phyloP scores from a whole-genome alignment of 2,113 vertebrate genomes.

The Bothrops jararaca region DNA sequence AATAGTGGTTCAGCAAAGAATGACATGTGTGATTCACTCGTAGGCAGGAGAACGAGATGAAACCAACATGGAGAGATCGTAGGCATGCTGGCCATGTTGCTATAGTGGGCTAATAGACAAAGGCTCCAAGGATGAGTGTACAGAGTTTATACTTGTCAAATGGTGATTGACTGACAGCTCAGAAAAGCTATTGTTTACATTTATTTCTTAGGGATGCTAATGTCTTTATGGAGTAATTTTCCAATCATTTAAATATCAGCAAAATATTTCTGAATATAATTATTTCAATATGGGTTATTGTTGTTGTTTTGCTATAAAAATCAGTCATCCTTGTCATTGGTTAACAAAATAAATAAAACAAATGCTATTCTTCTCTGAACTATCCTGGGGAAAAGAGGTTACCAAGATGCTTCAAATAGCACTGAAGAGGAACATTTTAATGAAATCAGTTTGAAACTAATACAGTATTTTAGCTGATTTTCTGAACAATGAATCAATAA shows the following conservation, averaged over 20 bases:
- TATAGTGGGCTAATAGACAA: neutral
- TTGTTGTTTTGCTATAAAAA: slow-evolving; percentile 10
- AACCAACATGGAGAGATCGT: neutral
- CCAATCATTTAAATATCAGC: neutral
- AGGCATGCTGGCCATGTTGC: neutral
- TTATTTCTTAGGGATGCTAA: neutral
- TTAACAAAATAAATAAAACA: slow-evolving; percentile 30
- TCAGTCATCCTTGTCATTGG: neutral
- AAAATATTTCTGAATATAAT: neutral
- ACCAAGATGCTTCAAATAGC: neutral
- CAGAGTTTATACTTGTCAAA: neutral
- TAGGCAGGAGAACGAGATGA: neutral
- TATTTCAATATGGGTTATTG: slow-evolving; percentile 18
- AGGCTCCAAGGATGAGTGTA: neutral
- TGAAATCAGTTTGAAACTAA: neutral
- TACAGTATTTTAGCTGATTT: neutral
- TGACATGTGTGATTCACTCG: neutral
- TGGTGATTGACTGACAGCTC: neutral
- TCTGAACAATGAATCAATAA: neutral
- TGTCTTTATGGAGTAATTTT: neutral
- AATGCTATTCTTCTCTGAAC: neutral
- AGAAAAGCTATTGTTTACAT: neutral
- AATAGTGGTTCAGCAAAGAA: neutral
- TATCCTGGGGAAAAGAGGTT: neutral
- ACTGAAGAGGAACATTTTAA: neutral